Evolutionary conservation across 2,888 invertebrate species (phyloP), one percentile per base, ranked within the genome.

Genomic region (Catocala nupta): DNA sequence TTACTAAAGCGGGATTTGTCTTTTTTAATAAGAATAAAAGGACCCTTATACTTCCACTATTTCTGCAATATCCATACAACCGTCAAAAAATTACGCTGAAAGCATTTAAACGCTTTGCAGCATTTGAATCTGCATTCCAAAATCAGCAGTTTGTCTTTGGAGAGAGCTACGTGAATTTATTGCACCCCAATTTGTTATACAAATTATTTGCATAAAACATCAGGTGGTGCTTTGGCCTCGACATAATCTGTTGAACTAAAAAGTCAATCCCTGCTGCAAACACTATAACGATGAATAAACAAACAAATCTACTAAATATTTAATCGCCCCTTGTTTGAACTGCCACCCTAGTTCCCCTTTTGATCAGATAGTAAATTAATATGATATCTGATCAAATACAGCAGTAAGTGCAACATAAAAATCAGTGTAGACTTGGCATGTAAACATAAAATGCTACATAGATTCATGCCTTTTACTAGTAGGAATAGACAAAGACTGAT

Each of bases 181-280:
- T 10, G 16, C 52, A 43, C 10, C 33, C 39, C 56, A 70, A 65
- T 68, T 65, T 53, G 55, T 71, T 63, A 53, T 53, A 48, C 70
- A 64, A 63, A 71, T 43, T 52, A 69, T 70, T 70, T 75, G 62
- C 68, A 68, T 71, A 63, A 60, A 60, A 42, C 48, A 68, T 64
- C 66, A 66, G 69, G 70, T 76, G 73, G 55, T 10, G 6, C 34
- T 36, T 45, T 48, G 33, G 13, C 44, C 16, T 25, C n/a, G 58
- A 64, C 59, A 63, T 65, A 66, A 65, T 63, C 59, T 58, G 50
- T 70, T 53, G 44, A 50, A 65, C 62, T 68, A 51, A 70, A 77
- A 76, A 71, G 78, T 71, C 67, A 76, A 77, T 76, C 76, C 59
- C 52, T 55, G 66, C 5, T 45, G 42, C 59, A 76, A 73, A 78